These are phyloP conservation scores for Oreonectes daqikongensis DNA, from an alignment of 2,797 vertebrate species.

Conservation along the genomic window DNA sequence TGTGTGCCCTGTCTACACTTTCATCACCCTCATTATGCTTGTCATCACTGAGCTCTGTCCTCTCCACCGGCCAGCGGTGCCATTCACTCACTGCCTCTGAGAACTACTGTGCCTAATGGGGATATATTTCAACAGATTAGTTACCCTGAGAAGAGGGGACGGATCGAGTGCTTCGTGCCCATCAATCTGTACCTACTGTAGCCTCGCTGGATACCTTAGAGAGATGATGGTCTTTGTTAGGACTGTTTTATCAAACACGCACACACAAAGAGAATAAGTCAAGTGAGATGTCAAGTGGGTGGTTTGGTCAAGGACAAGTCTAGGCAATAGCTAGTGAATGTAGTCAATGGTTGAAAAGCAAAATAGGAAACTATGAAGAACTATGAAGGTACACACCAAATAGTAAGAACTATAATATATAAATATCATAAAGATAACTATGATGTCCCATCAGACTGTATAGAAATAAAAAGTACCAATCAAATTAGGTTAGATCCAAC, in stretches of 20 bases:
- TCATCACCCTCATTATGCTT: constrained; percentile 46
- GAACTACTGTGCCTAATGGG: constrained; percentile 24
- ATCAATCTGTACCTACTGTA: constrained; percentile 12
- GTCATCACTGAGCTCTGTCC: constrained; percentile 42
- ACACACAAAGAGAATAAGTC: background rate
- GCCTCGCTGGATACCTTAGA: constrained; percentile 1
- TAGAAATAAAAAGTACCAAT: background rate
- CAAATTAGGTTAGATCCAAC: background rate
- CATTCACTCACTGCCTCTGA: constrained; percentile 43
- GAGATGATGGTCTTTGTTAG: background rate
- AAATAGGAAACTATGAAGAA: background rate
- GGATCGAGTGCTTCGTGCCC: constrained; percentile 22
- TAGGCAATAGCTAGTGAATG: background rate
- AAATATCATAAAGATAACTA: background rate
- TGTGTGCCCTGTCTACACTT: constrained; percentile 31
- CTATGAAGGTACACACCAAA: background rate
- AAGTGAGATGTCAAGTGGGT: background rate
- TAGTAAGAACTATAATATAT: background rate
- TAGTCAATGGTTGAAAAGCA: background rate
- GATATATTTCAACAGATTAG: constrained; percentile 48
- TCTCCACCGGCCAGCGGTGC: constrained; percentile 14
- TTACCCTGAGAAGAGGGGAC: constrained; percentile 30
- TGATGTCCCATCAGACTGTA: background rate
- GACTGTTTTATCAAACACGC: background rate
- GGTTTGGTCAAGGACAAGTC: background rate